Conservation (phyloP, 2,797 vertebrate species). For the Parauchenoglanis ngamensis region DNA sequence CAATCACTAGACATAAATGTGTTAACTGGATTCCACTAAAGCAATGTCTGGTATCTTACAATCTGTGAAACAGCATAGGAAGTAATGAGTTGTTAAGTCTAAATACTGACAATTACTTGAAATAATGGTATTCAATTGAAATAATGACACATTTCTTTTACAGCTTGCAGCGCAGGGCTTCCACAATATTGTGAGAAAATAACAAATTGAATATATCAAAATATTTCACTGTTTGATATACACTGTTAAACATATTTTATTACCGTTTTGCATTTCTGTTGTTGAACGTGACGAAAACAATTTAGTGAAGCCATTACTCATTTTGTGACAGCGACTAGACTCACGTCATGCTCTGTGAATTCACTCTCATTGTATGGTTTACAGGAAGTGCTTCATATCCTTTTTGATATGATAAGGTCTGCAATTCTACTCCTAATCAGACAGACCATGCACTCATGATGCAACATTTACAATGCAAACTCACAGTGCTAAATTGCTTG, state of each 20-base stretch:
- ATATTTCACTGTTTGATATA: not conserved
- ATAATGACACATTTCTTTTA: not conserved
- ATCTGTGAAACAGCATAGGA: not conserved
- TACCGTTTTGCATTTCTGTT: not conserved
- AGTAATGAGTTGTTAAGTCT: not conserved
- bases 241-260: not conserved
- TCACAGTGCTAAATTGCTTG: not conserved
- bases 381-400: not conserved
- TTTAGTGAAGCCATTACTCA: conserved; percentile 20
- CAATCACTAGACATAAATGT: not conserved
- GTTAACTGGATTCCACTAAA: not conserved
- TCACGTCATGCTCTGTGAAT: not conserved
- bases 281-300: not conserved
- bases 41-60: not conserved
- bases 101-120: not conserved
- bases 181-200: not conserved
- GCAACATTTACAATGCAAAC: conserved; percentile 9
- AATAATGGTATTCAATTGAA: not conserved
- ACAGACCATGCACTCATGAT: not conserved
- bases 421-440: conserved; percentile 10
- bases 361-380: not conserved
- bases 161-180: not conserved
- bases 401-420: not conserved
- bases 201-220: not conserved
- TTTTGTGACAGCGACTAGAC: conserved; percentile 16